phyloP scores from a whole-genome alignment of 2,113 vertebrate species.

The Setophaga petechia region DNA sequence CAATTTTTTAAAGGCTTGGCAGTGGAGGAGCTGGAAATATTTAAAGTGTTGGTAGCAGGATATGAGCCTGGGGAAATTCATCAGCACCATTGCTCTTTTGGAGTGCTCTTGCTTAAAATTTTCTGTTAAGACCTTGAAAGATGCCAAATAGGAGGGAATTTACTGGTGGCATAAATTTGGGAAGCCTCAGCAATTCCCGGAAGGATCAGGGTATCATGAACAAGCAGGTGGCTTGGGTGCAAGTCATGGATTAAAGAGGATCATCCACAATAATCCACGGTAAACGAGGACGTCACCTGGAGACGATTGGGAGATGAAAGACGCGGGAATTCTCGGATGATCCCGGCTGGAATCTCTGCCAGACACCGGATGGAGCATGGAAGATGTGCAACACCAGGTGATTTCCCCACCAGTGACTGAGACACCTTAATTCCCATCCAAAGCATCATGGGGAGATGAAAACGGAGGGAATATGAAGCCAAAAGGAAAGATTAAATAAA shows the following conservation, averaged over 20 bases:
- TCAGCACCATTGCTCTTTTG: fast-evolving
- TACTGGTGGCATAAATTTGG: background rate
- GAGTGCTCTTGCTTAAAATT: background rate
- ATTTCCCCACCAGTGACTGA: background rate
- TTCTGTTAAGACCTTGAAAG: background rate
- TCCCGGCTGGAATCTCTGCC: background rate
- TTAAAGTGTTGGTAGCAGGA: background rate
- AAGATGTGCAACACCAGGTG: background rate
- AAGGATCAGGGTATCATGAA: background rate
- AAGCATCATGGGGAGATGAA: fast-evolving
- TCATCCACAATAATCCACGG: background rate
- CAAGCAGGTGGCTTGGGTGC: background rate
- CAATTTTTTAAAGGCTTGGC: background rate
- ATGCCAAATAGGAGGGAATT: background rate
- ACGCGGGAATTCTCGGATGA: fast-evolving
- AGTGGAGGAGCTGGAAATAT: background rate
- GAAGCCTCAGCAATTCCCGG: background rate
- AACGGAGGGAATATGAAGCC: background rate
- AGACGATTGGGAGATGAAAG: background rate
- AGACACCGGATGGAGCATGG: background rate
- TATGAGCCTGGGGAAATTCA: background rate
- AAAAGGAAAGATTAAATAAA: background rate
- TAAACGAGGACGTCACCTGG: background rate
- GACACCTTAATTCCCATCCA: background rate
- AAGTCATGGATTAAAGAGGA: background rate